Evolutionary conservation across 64 coral and sea anemone species (phyloP), one percentile per base, ranked within the genome.

Genomic region (Actinia tenebrosa): DNA sequence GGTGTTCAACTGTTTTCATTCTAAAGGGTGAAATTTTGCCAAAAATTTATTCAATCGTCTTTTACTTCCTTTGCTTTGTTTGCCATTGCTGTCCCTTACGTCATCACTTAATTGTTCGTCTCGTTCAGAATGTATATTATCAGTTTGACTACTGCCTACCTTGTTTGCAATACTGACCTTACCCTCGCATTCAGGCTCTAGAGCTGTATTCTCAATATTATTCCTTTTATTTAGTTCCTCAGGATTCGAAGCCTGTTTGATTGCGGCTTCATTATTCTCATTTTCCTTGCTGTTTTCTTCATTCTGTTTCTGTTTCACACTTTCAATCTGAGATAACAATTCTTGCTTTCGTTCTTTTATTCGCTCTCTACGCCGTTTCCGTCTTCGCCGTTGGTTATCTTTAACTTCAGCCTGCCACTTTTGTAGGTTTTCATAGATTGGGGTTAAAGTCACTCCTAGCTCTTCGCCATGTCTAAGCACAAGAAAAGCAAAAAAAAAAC

Each of bases 11-110:
- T 79, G 37, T 47, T 79, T 10, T 60, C 25, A 85, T 85, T 85
- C 83, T 16, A 85, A 42, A 18, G 52, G 30, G 46, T 85, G 83
- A 85, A 85, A 85, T 56, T 85, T 85, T 85, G 83, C 83, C 0
- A 85, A n/a, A 30, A 85, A 85, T 60, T 85, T 60, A 11, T 64
- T 85, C 6, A 5, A 8, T 30, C 83, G 4, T 85, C 53, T 22
- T 42, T 46, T 85, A 42, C 83, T 85, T 61, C 83, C 83, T 8
- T 43, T 61, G 42, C 83, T 60, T 44, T 18, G 5, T 42, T 59
- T 61, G 7, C 50, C 80, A 45, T 10, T 83, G 18, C 52, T n/a
- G 18, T 62, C 26, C 16, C 7, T 23, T 20, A 18, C 54, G 60
- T 61, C 56, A 62, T 25, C 56, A 64, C 46, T 7, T 45, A 8